A percentile compares a stretch with the other conserved stretches of the same genome.
These are phyloP conservation scores for Trichoplusia ni DNA, from an alignment of 1,140 invertebrate genomes.

Conservation along the genomic window DNA sequence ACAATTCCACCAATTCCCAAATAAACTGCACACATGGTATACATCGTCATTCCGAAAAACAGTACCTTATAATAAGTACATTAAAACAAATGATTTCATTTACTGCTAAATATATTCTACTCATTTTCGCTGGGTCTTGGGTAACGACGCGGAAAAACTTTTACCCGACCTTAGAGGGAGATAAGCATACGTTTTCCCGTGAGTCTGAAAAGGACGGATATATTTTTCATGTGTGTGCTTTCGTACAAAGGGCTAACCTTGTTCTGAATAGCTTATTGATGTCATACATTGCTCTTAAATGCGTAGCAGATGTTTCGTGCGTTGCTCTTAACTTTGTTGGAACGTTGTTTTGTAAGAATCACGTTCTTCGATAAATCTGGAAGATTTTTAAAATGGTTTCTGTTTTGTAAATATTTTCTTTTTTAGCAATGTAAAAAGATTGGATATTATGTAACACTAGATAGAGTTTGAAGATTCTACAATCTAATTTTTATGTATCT, in stretches of 20 bases:
- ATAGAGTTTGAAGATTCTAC: too few species aligned
- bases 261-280: conserved; percentile 34
- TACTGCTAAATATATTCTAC: conserved; percentile 38
- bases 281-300: conserved; percentile 42
- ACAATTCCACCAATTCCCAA: not conserved
- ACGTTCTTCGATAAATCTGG: too few species aligned
- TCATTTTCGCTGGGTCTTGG: conserved; percentile 35
- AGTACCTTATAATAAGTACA: conserved; percentile 34
- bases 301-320: conserved; percentile 33
- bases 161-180: conserved; percentile 17
- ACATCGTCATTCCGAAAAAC: not conserved
- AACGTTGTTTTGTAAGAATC: conserved; percentile 1
- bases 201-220: conserved; percentile 10
- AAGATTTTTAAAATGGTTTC: not conserved
- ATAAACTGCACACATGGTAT: conserved; percentile 5
- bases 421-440: too few species aligned
- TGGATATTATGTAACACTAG: too few species aligned
- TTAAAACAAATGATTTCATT: conserved; percentile 46
- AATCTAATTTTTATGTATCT: too few species aligned
- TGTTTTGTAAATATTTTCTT: not conserved
- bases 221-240: conserved; percentile 28
- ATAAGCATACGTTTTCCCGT: not conserved
- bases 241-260: conserved; percentile 12
- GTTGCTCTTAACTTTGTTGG: conserved; percentile 6
- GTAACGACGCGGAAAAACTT: conserved; percentile 40